Conservation (phyloP, 2,113 vertebrate species). For the Cyanoderma ruficeps region DNA sequence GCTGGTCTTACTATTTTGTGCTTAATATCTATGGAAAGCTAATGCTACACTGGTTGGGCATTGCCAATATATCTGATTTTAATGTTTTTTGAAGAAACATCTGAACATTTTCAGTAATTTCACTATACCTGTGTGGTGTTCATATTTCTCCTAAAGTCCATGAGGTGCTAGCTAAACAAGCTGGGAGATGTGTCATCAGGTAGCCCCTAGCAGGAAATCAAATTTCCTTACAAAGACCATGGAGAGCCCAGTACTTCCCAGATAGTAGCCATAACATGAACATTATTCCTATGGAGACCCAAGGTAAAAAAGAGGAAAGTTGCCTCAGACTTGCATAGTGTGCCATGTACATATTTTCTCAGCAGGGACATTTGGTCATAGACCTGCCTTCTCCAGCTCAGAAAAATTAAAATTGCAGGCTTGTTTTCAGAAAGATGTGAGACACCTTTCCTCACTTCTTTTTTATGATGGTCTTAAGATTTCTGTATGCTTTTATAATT, state of each 20-base stretch:
- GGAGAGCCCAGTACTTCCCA: background rate
- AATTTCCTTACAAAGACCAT: background rate
- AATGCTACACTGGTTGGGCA: background rate
- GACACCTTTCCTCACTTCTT: background rate
- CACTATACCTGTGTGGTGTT: background rate
- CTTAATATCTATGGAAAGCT: background rate
- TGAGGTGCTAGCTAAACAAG: background rate
- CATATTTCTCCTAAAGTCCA: background rate
- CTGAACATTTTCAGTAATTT: background rate
- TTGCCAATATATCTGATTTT: background rate
- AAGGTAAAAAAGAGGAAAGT: background rate
- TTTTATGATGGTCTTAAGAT: background rate
- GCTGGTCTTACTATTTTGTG: background rate
- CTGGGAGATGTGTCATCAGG: background rate
- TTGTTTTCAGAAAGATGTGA: background rate
- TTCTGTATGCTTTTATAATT: constrained; percentile 15
- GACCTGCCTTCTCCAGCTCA: background rate
- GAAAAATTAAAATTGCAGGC: background rate
- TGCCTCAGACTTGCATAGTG: background rate
- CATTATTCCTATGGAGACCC: fast-evolving
- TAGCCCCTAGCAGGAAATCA: background rate
- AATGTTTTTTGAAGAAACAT: background rate
- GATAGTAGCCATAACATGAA: background rate
- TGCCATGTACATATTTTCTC: background rate
- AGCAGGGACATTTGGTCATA: background rate